Base-by-base conservation (phyloP, 2,797 vertebrate genomes). In the Huso huso region DNA sequence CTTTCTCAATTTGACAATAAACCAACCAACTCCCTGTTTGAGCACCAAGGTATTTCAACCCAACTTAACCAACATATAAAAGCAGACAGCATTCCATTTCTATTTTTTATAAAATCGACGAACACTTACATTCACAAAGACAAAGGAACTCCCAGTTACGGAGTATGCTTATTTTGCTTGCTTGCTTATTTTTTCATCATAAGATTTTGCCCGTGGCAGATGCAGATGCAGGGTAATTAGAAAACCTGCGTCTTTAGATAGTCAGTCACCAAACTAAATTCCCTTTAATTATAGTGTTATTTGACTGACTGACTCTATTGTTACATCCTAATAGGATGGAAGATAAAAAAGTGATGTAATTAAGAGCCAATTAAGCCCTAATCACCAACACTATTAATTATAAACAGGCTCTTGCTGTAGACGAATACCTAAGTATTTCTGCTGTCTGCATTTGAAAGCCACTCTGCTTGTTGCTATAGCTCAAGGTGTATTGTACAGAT, bases 291-390 rank as follows among this genome's bases (percentile, higher is more conserved):
- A 66, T 10, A 12, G 18, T 57, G 52, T 15, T 49, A 48, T 65
- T 65, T 48, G 57, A 49, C 55, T 48, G 13, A 53, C 13, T 51
- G 11, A 53, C n/a, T 57, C 18, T 11, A 66, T 66, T 66, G 57
- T 57, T 59, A 59, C 58, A 66, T 49, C 13, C 37, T 13, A 49
- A 66, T 62, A 48, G 18, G 61, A 62, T 37, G 9, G 18, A 66
- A 66, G 53, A 59, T 52, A 58, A 15, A 58, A 7, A 59, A 59
- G 13, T 66, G 53, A 66, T 58, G 55, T 66, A n/a, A 60, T 66
- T 66, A 60, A 59, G 48, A 60, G 55, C 11, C 55, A 60, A 59
- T 66, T 59, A 66, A 59, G 10, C 15, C 10, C 65, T 59, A 50
- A 65, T 18, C 15, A 53, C 51, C 15, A 64, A 64, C 50, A 37